These are phyloP conservation scores for Andrena cerasifolii DNA, from an alignment of 1,140 invertebrate genomes.

Conservation along the genomic window DNA sequence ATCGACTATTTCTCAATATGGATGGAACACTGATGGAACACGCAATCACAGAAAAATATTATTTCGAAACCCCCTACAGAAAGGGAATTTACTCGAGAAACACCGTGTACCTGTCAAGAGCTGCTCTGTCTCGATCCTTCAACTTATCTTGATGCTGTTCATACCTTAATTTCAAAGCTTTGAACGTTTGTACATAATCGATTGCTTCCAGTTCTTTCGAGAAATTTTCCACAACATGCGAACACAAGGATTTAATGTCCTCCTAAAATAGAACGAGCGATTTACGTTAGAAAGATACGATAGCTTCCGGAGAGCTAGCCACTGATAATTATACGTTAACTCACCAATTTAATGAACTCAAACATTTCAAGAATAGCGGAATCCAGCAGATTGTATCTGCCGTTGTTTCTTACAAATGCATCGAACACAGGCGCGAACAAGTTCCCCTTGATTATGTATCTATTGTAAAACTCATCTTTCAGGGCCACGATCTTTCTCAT, in stretches of 20 bases:
- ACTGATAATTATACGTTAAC: constrained; percentile 33
- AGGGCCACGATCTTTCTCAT: constrained; percentile 98
- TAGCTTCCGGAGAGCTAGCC: not conserved
- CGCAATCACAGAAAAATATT: constrained; percentile 25
- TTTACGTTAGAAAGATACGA: not conserved
- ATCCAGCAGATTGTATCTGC: constrained; percentile 98
- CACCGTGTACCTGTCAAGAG: constrained; percentile 86
- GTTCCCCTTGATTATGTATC: constrained; percentile 97
- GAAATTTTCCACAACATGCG: constrained; percentile 97
- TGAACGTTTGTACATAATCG: constrained; percentile 98
- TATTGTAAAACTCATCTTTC: constrained; percentile 99
- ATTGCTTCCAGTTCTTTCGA: constrained; percentile 96
- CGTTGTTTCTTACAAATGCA: constrained; percentile 97
- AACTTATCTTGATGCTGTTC: constrained; percentile 97
- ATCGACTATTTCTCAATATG: constrained; percentile 90
- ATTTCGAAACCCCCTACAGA: not conserved
- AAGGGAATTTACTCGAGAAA: not conserved
- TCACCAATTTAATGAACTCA: constrained; percentile 97
- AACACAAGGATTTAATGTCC: constrained; percentile 97
- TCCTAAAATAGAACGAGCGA: constrained; percentile 84
- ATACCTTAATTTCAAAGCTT: constrained; percentile 94
- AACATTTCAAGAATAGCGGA: constrained; percentile 99
- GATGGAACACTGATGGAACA: constrained; percentile 88
- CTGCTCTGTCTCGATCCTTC: constrained; percentile 91
- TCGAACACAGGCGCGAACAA: constrained; percentile 98